Conservation (phyloP, 1,140 invertebrate genomes). For the Meloidogyne exigua region DNA sequence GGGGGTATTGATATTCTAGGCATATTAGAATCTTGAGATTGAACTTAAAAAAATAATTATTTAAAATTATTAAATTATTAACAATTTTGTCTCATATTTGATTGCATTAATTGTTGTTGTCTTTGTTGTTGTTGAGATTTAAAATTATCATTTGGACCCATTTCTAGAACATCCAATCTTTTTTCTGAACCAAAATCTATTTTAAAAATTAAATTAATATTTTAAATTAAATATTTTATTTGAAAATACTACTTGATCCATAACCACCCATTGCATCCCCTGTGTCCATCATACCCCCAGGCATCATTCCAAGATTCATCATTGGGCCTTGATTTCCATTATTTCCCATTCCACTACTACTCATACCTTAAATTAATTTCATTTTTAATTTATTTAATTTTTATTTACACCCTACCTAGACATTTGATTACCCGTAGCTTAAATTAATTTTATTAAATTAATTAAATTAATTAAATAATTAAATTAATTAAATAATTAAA, state of each 20-base stretch:
- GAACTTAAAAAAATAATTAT: neutral
- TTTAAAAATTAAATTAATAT: neutral
- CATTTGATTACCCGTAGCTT: neutral
- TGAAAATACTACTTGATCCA: neutral
- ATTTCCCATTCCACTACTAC: neutral
- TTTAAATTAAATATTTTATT: no score
- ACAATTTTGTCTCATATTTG: neutral
- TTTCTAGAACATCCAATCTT: neutral
- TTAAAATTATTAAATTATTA: neutral
- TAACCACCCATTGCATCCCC: neutral
- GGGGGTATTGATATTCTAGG: slow-evolving; percentile 20
- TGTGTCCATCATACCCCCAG: neutral
- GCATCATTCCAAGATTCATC: neutral
- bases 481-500: no score
- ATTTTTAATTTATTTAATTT: neutral
- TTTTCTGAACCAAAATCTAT: neutral
- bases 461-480: no score
- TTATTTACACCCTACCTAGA: neutral
- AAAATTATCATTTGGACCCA: neutral
- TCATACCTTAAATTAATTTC: neutral
- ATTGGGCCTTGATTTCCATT: neutral
- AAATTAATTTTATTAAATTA: neutral
- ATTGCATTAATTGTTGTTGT: no score
- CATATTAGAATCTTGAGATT: slow-evolving; percentile 6
- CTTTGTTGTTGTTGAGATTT: neutral